Conservation (phyloP, 2,888 invertebrate genomes). For the Noctua janthe region DNA sequence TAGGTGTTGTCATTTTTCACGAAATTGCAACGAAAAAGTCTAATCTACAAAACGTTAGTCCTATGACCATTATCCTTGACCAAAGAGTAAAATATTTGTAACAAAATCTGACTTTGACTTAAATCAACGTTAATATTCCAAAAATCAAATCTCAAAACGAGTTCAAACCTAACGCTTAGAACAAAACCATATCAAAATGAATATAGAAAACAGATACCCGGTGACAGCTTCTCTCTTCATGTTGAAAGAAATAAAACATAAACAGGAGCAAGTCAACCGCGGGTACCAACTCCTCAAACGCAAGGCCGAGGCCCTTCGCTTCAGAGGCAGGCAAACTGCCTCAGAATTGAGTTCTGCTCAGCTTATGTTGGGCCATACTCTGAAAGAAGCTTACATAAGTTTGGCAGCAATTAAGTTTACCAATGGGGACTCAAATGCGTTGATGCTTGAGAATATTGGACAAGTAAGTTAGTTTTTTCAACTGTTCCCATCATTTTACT, state of each 20-base stretch:
- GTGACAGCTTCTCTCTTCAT: constrained; percentile 86
- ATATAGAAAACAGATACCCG: constrained; percentile 84
- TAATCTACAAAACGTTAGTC: neutral
- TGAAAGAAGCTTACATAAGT: constrained; percentile 86
- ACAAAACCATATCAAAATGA: constrained; percentile 73
- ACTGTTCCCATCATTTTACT: neutral
- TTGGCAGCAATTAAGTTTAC: constrained; percentile 87
- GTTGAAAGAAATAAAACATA: constrained; percentile 85
- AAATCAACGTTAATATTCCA: neutral
- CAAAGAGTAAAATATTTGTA: neutral
- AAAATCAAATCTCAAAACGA: constrained; percentile 15
- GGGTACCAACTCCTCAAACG: constrained; percentile 84
- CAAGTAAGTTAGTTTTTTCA: constrained; percentile 74
- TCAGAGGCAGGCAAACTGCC: constrained; percentile 81
- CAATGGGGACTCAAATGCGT: constrained; percentile 87
- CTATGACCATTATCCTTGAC: neutral
- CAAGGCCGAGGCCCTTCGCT: constrained; percentile 84
- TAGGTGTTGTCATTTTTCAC: neutral
- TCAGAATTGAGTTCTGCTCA: constrained; percentile 81
- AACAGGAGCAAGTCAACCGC: constrained; percentile 83
- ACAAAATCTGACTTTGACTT: constrained; percentile 4
- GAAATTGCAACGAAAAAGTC: constrained; percentile 19
- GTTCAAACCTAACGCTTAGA: neutral
- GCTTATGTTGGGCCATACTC: constrained; percentile 80
- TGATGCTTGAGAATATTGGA: constrained; percentile 86